phyloP scores from a whole-genome alignment of 2,888 invertebrate species.

The Zaprionus lineosus region DNA sequence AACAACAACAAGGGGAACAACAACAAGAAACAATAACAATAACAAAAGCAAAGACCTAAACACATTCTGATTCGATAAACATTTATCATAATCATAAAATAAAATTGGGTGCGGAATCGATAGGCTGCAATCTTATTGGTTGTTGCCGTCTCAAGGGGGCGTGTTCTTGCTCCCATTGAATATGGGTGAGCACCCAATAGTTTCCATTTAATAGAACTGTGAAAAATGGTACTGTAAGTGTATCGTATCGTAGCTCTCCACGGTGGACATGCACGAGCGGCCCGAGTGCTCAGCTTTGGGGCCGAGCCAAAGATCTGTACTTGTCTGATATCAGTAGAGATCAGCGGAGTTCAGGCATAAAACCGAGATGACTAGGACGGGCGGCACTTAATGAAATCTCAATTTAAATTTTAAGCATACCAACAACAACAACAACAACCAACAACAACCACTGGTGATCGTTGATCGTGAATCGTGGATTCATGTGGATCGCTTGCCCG shows the following conservation, averaged over 20 bases:
- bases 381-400: conserved; percentile 12
- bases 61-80: conserved; percentile 80
- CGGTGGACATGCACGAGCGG: not conserved
- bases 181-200: conserved; percentile 31
- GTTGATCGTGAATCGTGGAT: too few relatives aligned
- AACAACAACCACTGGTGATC: conserved; percentile 31
- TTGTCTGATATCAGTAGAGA: conserved; percentile 64
- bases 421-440: conserved; percentile 24
- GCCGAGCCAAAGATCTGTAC: conserved; percentile 4
- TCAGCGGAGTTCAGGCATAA: conserved; percentile 62
- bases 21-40: conserved; percentile 39
- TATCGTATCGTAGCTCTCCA: conserved; percentile 37
- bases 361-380: conserved; percentile 27
- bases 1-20: conserved; percentile 22
- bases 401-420: conserved; percentile 53
- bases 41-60: conserved; percentile 29
- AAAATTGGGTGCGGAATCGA: conserved; percentile 58
- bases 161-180: conserved; percentile 32
- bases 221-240: conserved; percentile 10
- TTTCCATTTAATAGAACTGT: conserved; percentile 1
- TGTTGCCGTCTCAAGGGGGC: conserved; percentile 52
- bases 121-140: conserved; percentile 72
- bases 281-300: not conserved
- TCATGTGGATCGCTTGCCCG: conserved; percentile 24
- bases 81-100: conserved; percentile 79